Evolutionary conservation across 2,797 vertebrate species (phyloP).

Genomic region (Bradypodion ventrale): DNA sequence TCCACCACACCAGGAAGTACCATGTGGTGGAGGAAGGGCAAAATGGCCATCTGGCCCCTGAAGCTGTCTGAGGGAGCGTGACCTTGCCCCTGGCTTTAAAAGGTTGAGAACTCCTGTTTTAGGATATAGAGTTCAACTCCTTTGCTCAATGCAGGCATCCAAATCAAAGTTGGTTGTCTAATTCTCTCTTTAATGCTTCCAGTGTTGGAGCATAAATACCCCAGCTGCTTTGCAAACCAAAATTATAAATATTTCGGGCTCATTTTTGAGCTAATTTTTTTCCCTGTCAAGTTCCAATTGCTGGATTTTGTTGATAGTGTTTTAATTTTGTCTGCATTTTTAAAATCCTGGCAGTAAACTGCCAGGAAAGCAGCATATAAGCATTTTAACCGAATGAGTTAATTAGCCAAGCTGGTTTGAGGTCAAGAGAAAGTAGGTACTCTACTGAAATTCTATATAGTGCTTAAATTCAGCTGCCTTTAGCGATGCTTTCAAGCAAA

Average conservation of each 20-base stretch:
- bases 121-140: no score
- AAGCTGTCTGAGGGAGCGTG: no score
- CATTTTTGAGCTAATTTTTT: neutral
- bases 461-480: neutral
- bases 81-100: no score
- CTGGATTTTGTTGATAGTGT: neutral
- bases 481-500: neutral
- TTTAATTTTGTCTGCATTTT: neutral
- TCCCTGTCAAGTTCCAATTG: neutral
- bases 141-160: no score
- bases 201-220: no score
- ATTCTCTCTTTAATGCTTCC: no score
- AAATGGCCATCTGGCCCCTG: no score
- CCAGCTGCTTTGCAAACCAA: neutral
- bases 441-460: neutral
- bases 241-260: neutral
- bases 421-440: neutral
- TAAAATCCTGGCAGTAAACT: neutral
- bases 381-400: neutral
- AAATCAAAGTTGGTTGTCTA: no score
- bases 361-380: neutral
- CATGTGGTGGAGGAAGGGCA: no score
- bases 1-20: no score
- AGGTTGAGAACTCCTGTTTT: no score
- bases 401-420: neutral